These are phyloP conservation scores for Siphlonurus alternatus DNA, from an alignment of 2,888 invertebrate genomes.

Conservation along the genomic window DNA sequence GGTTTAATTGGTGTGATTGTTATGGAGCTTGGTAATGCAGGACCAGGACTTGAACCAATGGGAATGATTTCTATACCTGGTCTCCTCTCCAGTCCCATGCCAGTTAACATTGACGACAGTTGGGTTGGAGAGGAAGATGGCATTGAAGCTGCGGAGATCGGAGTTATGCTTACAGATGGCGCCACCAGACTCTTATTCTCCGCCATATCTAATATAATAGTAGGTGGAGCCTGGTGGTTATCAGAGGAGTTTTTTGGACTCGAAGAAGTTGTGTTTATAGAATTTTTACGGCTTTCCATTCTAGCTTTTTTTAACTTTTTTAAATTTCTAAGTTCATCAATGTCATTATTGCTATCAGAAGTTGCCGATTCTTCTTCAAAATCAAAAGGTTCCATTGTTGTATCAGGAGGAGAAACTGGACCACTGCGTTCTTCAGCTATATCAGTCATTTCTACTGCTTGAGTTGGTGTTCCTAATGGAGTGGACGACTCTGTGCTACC, in stretches of 20 bases:
- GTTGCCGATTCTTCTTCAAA: not conserved
- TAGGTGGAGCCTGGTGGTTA: conserved; percentile 23
- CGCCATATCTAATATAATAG: conserved; percentile 29
- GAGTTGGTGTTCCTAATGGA: not conserved
- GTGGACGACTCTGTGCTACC: not conserved
- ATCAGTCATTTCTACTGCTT: not conserved
- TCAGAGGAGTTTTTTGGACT: not conserved
- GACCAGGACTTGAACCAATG: conserved; percentile 42
- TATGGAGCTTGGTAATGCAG: conserved; percentile 58
- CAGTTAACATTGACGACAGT: conserved; percentile 40
- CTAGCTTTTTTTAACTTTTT: not conserved
- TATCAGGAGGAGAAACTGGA: not conserved
- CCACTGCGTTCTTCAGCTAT: not conserved
- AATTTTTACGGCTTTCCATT: not conserved
- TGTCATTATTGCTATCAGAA: conserved; percentile 1
- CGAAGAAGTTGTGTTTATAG: not conserved
- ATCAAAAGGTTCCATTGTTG: not conserved
- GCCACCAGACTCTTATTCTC: conserved; percentile 38
- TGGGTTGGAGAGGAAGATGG: conserved; percentile 31
- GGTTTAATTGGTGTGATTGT: conserved; percentile 64
- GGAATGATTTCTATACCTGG: conserved; percentile 79
- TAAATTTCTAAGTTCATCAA: not conserved
- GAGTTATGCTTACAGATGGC: conserved; percentile 40
- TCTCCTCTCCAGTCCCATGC: conserved; percentile 44
- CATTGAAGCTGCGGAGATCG: conserved; percentile 21